phyloP scores from a whole-genome alignment of 1,140 invertebrate species.

The Trissolcus basalis region DNA sequence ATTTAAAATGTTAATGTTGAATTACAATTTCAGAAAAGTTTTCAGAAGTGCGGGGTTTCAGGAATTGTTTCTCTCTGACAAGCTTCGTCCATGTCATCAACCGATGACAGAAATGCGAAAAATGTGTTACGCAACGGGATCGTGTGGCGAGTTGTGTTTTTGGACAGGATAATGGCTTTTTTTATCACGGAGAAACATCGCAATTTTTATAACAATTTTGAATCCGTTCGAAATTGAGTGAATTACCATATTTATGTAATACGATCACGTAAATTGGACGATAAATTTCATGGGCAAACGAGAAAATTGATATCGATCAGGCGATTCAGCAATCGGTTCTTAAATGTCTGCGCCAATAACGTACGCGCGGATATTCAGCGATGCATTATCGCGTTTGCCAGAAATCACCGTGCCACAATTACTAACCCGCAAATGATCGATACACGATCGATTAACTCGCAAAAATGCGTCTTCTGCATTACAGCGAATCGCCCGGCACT shows the following conservation, averaged over 20 bases:
- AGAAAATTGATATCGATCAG: conserved; percentile 54
- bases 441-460: conserved; percentile 39
- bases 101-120: conserved; percentile 14
- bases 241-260: conserved; percentile 51
- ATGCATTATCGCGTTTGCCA: conserved; percentile 51
- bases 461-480: conserved; percentile 25
- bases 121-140: conserved; percentile 23
- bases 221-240: conserved; percentile 25
- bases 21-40: conserved; percentile 31
- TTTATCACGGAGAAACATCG: conserved; percentile 19
- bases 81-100: conserved; percentile 16
- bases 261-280: conserved; percentile 49
- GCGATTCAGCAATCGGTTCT: conserved; percentile 44
- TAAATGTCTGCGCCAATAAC: conserved; percentile 21
- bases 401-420: conserved; percentile 42
- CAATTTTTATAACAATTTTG: conserved; percentile 2
- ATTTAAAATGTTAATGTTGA: conserved; percentile 51
- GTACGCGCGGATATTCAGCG: conserved; percentile 33
- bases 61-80: conserved; percentile 25
- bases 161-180: conserved; percentile 12
- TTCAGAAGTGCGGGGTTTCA: conserved; percentile 12
- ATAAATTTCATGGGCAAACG: conserved; percentile 52
- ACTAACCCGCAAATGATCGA: conserved; percentile 43
- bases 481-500: too few relatives aligned
- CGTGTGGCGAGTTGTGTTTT: not conserved